Base-by-base conservation (phyloP, 2,888 invertebrate genomes). In the Luperina testacea region DNA sequence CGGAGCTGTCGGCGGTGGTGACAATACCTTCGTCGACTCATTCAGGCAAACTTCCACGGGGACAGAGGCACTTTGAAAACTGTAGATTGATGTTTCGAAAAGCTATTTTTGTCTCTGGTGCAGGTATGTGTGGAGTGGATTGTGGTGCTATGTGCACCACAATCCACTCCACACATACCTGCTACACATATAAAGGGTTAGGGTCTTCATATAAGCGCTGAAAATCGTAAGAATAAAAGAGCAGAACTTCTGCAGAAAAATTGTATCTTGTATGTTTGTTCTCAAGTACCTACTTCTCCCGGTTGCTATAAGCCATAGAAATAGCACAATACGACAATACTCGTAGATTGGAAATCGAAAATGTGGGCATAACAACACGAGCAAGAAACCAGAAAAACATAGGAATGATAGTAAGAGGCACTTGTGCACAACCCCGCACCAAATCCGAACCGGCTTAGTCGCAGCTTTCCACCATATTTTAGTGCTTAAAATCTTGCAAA, bases 1-100 rank as follows among this genome's bases (percentile, higher is more conserved):
- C 61, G 17, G 57, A 80, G 76, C 82, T 78, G 75, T 75, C 48
- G 77, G 57, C 75, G 75, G 65, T 64, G 75, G 70, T 72, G 77
- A 82, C 77, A 82, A 88, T 82, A 75, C 77, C 72, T 77, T 64
- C 77, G 80, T 72, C 74, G 77, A 78, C 71, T 82, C 69, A 87
- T 84, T 84, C 84, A 82, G 64, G 38, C 75, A 6, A 67, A 75
- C 74, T 53, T 57, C 75, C 68, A 82, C 77, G 48, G 75, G 57
- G 51, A 75, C 74, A 67, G 68, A 63, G 77, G 42, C 72, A 76
- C 77, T 82, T 86, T 79, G 71, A 63, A 80, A 77, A 80, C 82
- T 84, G 57, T 78, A 67, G 48, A 85, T 84, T 86, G 78, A 77
- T 77, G 87, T 79, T 79, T 72, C 61, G 20, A 17, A 85, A 75